These are phyloP conservation scores for Acanthopagrus latus DNA, from an alignment of 2,797 vertebrate genomes.

Conservation along the genomic window DNA sequence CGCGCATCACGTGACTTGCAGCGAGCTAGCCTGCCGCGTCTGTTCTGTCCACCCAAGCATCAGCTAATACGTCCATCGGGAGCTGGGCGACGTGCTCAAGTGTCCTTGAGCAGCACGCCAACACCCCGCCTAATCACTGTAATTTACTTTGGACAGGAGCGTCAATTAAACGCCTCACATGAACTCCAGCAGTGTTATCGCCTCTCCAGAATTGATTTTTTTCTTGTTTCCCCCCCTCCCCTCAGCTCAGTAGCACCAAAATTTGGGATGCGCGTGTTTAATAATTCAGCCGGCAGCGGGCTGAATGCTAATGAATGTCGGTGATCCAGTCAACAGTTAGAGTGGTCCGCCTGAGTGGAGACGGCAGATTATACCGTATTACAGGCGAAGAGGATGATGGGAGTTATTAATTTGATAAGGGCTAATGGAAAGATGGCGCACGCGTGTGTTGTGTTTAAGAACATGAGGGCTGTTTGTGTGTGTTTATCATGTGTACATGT, in stretches of 20 bases:
- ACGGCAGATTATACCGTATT: conserved; percentile 63
- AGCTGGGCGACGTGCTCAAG: conserved; percentile 17
- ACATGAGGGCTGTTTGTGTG: conserved; percentile 14
- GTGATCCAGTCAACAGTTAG: conserved; percentile 61
- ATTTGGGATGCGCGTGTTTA: conserved; percentile 41
- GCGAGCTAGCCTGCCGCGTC: not conserved
- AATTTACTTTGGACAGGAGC: conserved; percentile 51
- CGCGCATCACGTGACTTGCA: not conserved
- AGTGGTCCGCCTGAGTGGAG: conserved; percentile 56
- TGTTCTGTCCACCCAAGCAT: conserved; percentile 5
- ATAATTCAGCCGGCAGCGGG: conserved; percentile 57
- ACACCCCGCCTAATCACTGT: conserved; percentile 47
- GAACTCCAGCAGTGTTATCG: conserved; percentile 47
- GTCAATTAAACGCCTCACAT: conserved; percentile 53
- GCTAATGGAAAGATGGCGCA: conserved; percentile 57
- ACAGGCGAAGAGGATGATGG: conserved; percentile 68
- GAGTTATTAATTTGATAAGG: conserved; percentile 70
- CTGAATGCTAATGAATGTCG: conserved; percentile 50
- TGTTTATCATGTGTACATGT: conserved; percentile 18
- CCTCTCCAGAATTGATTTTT: conserved; percentile 29
- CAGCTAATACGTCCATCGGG: conserved; percentile 41
- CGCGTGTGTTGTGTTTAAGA: conserved; percentile 19
- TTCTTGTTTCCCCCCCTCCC: not conserved
- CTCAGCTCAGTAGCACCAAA: conserved; percentile 35
- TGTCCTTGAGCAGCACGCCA: conserved; percentile 48